These are phyloP conservation scores for Pangasius krempfi DNA, from an alignment of 2,797 vertebrate genomes.

Conservation along the genomic window DNA sequence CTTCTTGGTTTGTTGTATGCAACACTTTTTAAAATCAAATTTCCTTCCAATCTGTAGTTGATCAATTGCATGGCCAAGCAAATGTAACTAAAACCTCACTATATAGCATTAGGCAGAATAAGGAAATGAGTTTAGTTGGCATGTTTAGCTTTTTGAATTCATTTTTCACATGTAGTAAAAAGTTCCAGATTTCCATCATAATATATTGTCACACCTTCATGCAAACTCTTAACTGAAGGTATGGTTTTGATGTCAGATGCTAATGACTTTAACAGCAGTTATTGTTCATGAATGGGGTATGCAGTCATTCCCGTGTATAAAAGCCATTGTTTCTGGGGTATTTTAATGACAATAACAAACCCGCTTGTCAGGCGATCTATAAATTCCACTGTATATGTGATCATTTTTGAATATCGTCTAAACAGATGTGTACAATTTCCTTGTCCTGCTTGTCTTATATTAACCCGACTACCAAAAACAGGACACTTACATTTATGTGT, in stretches of 20 bases:
- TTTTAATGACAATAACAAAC: conserved; percentile 13
- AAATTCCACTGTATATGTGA: conserved; percentile 56
- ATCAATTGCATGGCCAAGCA: background rate
- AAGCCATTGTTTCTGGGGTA: conserved; percentile 53
- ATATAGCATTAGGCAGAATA: background rate
- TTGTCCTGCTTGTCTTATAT: conserved; percentile 19
- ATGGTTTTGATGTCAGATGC: background rate
- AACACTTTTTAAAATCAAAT: background rate
- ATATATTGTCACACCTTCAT: background rate
- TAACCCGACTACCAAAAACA: background rate
- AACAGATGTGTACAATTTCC: conserved; percentile 66
- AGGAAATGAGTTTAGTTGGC: background rate
- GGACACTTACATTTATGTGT: background rate
- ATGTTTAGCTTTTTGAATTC: background rate
- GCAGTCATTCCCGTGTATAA: conserved; percentile 51
- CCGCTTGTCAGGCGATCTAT: background rate
- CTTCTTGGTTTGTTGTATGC: background rate
- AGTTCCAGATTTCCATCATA: background rate
- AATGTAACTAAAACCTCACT: background rate
- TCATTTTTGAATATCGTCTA: conserved; percentile 54
- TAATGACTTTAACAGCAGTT: conserved; percentile 34
- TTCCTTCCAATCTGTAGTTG: background rate
- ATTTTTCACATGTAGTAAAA: background rate
- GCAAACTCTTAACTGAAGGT: background rate
- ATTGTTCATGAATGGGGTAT: conserved; percentile 44